Evolutionary conservation across 2,888 invertebrate species (phyloP), one percentile per base, ranked within the genome.

Genomic region (Luperina nickerlii): DNA sequence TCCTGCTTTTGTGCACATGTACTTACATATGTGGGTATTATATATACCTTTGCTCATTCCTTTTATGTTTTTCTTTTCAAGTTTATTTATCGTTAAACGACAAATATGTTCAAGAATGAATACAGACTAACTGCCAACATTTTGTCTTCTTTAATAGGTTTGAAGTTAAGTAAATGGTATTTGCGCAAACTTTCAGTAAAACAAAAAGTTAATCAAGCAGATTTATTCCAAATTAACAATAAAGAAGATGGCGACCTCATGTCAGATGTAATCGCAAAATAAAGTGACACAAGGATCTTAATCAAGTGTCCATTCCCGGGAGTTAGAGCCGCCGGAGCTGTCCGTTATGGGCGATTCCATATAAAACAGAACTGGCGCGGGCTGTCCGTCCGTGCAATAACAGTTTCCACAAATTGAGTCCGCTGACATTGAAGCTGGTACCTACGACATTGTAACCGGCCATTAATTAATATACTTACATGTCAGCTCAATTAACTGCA

Each of bases 281-380:
- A 95, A 96, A 96, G 95, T 95, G 95, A 94, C 94, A 95, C 94
- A 93, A 96, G 95, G 95, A 95, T 95, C 96, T 96, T 96, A 96
- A 96, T 96, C 96, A 96, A 96, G 95, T 94, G 95, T 95, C 95
- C 95, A 96, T 96, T 96, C 93, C 90, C 87, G 89, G 93, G 95
- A 95, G 94, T 95, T 94, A 95, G 93, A 93, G 93, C 90, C 91
- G 92, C 88, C 91, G 90, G 92, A 93, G 93, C 94, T 93, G 95
- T 95, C 94, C 90, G 94, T 95, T 94, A 96, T 95, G 95, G 95
- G 89, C 93, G 93, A 95, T 95, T 94, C 92, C 91, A 93, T 94
- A 94, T 93, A 93, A 94, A 95, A 95, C 94, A 94, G 94, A 91
- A 94, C 94, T 93, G 92, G 92, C 83, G 91, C 91, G 90, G 90